Evolutionary conservation across 2,888 invertebrate species (phyloP).

Genomic region (Lingula anatina): DNA sequence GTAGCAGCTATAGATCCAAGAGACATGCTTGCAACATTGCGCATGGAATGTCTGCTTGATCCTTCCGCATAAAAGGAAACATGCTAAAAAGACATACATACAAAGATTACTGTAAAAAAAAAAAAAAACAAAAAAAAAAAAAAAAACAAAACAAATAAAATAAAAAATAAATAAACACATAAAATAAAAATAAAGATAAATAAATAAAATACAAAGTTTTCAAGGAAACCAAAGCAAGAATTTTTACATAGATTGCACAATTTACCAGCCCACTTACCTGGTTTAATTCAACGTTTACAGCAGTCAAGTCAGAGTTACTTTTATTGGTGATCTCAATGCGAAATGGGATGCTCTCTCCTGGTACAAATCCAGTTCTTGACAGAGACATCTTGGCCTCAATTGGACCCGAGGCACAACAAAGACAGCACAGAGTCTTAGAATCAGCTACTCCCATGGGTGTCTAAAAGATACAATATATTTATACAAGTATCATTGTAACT

Average conservation of each 20-base stretch:
- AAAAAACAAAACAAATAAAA: slow-evolving; percentile 3
- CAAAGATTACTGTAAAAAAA: slow-evolving; percentile 1
- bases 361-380: slow-evolving; percentile 89
- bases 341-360: slow-evolving; percentile 85
- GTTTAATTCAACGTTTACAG: slow-evolving; percentile 78
- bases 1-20: slow-evolving; percentile 80
- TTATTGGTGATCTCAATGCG: slow-evolving; percentile 79
- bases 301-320: slow-evolving; percentile 78
- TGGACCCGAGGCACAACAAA: slow-evolving; percentile 65
- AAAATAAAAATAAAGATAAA: not conserved
- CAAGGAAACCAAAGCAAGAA: not conserved
- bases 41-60: too few relatives aligned
- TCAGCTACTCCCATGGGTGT: slow-evolving; percentile 24
- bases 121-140: slow-evolving; percentile 1
- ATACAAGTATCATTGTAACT: too few relatives aligned
- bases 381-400: slow-evolving; percentile 80
- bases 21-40: slow-evolving; percentile 71
- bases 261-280: slow-evolving; percentile 61
- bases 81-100: too few relatives aligned
- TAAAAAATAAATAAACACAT: not conserved
- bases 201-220: not conserved
- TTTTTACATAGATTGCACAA: too few relatives aligned
- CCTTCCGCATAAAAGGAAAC: too few relatives aligned
- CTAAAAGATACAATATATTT: too few relatives aligned
- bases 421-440: slow-evolving; percentile 60